Evolutionary conservation across 2,113 vertebrate species (phyloP).

Genomic region (Callionymus lyra): DNA sequence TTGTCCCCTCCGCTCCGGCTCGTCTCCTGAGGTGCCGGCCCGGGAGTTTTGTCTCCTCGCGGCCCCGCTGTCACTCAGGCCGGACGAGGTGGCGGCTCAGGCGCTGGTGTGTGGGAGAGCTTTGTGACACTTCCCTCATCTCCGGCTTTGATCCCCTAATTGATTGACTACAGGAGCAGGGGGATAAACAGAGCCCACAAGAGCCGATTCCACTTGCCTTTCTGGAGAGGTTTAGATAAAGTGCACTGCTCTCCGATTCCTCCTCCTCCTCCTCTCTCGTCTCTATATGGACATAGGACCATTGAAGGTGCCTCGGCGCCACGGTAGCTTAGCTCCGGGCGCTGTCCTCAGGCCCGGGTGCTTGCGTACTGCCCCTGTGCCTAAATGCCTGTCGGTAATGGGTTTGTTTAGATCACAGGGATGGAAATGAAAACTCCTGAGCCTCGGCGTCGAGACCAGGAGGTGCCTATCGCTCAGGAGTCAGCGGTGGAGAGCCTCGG

Average conservation of each 20-base stretch:
- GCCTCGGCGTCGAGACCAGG: constrained; percentile 46
- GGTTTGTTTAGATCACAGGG: constrained; percentile 73
- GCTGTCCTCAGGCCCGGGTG: constrained; percentile 48
- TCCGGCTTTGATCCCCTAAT: constrained; percentile 72
- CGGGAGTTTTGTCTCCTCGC: constrained; percentile 37
- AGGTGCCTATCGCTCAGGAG: constrained; percentile 54
- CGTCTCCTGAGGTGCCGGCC: constrained; percentile 38
- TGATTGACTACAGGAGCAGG: constrained; percentile 73
- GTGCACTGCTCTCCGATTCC: constrained; percentile 41
- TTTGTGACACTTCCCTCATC: constrained; percentile 61
- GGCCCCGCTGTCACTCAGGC: constrained; percentile 52
- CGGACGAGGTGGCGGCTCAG: constrained; percentile 56
- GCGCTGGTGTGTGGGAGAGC: constrained; percentile 50
- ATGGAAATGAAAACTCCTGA: constrained; percentile 69
- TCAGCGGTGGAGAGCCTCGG: constrained; percentile 40
- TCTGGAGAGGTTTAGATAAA: constrained; percentile 71
- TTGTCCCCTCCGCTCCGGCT: constrained; percentile 54
- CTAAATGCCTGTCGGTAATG: constrained; percentile 58
- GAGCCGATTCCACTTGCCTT: constrained; percentile 66
- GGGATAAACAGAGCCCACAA: constrained; percentile 68
- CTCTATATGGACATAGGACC: constrained; percentile 48
- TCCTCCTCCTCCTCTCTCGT: constrained; percentile 28
- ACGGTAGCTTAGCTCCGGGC: constrained; percentile 65
- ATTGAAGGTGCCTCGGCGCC: constrained; percentile 61
- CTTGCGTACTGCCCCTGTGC: constrained; percentile 46